These are phyloP conservation scores for Ptychoptera albimana DNA, from an alignment of 2,888 invertebrate genomes.

Conservation along the genomic window DNA sequence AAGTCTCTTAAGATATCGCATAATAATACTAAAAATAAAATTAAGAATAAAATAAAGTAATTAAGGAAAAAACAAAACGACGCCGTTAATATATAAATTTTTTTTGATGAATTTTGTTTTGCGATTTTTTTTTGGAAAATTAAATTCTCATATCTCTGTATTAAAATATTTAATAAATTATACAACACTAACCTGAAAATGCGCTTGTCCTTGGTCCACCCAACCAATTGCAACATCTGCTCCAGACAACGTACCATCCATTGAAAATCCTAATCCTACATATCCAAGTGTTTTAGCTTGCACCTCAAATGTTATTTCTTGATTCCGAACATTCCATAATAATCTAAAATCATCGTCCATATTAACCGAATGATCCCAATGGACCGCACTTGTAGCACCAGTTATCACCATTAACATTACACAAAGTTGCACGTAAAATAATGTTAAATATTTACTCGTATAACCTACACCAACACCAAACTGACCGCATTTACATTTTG, in stretches of 20 bases:
- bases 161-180: too few relatives aligned
- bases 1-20: too few relatives aligned
- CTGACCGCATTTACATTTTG: too few relatives aligned
- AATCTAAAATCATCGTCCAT: constrained; percentile 42
- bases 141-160: too few relatives aligned
- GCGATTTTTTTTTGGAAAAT: too few relatives aligned
- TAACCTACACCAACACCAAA: too few relatives aligned
- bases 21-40: too few relatives aligned
- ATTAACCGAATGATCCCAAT: constrained; percentile 40
- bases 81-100: too few relatives aligned
- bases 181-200: constrained; percentile 56
- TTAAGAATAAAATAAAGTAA: too few relatives aligned
- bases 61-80: too few relatives aligned
- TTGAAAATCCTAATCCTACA: constrained; percentile 75
- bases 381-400: constrained; percentile 22
- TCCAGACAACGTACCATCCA: constrained; percentile 60
- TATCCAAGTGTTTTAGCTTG: constrained; percentile 74
- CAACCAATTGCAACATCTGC: constrained; percentile 81
- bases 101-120: too few relatives aligned
- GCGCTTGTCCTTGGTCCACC: constrained; percentile 68
- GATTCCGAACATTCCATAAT: constrained; percentile 57
- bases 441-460: too few relatives aligned
- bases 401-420: constrained; percentile 8
- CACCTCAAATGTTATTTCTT: constrained; percentile 67
- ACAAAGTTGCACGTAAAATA: neutral